Evolutionary conservation across 1,140 invertebrate genomes (phyloP), one percentile per base, ranked within the genome.

Genomic region (Zaprionus inermis): DNA sequence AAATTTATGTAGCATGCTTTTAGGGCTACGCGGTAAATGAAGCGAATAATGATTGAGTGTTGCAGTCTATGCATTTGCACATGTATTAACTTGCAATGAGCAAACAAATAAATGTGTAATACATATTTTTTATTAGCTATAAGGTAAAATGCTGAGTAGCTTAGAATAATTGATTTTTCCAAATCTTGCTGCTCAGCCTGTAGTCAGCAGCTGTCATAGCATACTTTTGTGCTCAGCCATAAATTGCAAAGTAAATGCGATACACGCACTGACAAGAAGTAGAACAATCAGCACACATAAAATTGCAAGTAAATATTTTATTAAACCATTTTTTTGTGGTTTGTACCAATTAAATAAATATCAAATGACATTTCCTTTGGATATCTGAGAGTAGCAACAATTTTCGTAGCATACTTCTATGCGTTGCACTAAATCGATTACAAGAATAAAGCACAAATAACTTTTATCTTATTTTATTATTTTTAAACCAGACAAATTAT

Each of bases 1-100:
- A 51, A 34, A 61, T 61, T 32, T 63, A 20, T 34, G 58, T 32
- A 46, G 59, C 59, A 22, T 51, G 46, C 44, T 51, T 51, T 61
- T 30, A 61, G 30, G 59, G 38, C 38, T 24, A 22, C 3, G 12
- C n/a, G 24, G 34, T n/a, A 38, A 41, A 38, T 56, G 16, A 7
- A 28, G 10, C 16, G 22, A 36, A 6, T 57, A 11, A 20, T 44
- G 36, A 49, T 49, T 49, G 18, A 12, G 44, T 20, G 38, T n/a
- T 28, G 24, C 5, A 28, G 24, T n/a, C n/a, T n/a, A n/a, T n/a
- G 11, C 38, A 12, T 20, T 41, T 16, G 18, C 34, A 24, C n/a
- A 3, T 16, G 16, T 44, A 44, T 44, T 44, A 16, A 16, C n/a
- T 16, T 10, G 7, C 7, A 7, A 41, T 16, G 3, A 41, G 2